Percentiles rank a stretch among this genome's conserved stretches.
Conservation (phyloP, 2,113 vertebrate genomes). For the Malurus elegans region DNA sequence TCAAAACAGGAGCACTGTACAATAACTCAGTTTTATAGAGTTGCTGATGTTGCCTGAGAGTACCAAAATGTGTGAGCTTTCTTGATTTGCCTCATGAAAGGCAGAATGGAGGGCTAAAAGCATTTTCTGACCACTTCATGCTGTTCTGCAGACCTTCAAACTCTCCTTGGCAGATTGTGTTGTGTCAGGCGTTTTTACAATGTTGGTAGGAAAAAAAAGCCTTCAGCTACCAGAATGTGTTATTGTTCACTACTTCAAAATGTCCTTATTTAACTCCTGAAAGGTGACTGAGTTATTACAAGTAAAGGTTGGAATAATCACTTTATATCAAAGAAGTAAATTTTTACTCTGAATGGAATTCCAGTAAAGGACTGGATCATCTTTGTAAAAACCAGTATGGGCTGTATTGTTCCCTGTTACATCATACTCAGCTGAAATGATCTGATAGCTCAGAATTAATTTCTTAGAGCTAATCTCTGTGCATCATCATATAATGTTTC, state of each 20-base stretch:
- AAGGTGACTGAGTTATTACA: neutral
- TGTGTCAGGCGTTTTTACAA: neutral
- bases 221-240: neutral
- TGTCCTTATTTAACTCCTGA: neutral
- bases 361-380: neutral
- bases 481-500: neutral
- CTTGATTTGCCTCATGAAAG: neutral
- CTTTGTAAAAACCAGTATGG: neutral
- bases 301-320: neutral
- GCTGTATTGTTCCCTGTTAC: neutral
- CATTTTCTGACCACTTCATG: neutral
- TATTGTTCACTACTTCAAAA: neutral
- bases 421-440: neutral
- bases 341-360: neutral
- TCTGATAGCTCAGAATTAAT: slow-evolving; percentile 3
- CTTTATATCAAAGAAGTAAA: neutral
- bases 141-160: neutral
- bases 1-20: neutral
- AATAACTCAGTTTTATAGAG: neutral
- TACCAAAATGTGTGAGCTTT: neutral
- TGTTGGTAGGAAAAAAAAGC: neutral
- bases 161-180: neutral
- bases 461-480: neutral
- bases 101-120: neutral
- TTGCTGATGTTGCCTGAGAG: neutral